Base-by-base conservation (phyloP, 2,797 vertebrate species). In the Mormyrus hasselquistii region DNA sequence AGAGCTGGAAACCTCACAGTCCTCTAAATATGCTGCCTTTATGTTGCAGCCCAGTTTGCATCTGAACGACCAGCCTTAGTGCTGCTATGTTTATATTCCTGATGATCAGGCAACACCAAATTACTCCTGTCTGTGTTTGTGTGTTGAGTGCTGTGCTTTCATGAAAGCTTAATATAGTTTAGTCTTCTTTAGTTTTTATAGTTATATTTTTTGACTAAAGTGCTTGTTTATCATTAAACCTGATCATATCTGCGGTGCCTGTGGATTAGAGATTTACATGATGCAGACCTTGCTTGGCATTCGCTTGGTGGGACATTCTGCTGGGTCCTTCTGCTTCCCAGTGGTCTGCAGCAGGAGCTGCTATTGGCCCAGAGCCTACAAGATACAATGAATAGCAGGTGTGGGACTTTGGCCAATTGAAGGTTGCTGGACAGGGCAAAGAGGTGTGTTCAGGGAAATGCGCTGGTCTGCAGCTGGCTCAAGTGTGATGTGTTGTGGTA, bases 21-120 rank as follows among this genome's bases (percentile, higher is more conserved):
- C 29, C 88, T 89, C 88, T 55, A 69, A 89, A 86, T 73, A 79
- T 79, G 73, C 44, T 50, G 57, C 88, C 59, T 88, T 86, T 69
- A 84, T 62, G 12, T 62, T 9, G 10, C 16, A 52, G 62, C 47
- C 55, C 44, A 59, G 88, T 84, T 69, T 69, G 88, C 19, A n/a
- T 73, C 65, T 87, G 49, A 85, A 65, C 22, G 29, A 89, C 88
- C 62, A 52, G 59, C 49, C 41, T 9, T 65, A n/a, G 25, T 52
- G 83, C 53, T 86, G 82, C 79, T 86, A 38, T 73, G 19, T 85
- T 52, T 50, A 50, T 34, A 16, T 87, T 89, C 73, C 49, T 87
- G 88, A 86, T 50, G 88, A 62, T 89, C 52, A 22, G 25, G 55
- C 88, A 38, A 47, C 38, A 83, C 88, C 44, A 65, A 84, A 88